A percentile compares a stretch with the other conserved stretches of the same genome.
phyloP scores from a whole-genome alignment of 2,113 vertebrate species.

The Orientallactaga bullata region DNA sequence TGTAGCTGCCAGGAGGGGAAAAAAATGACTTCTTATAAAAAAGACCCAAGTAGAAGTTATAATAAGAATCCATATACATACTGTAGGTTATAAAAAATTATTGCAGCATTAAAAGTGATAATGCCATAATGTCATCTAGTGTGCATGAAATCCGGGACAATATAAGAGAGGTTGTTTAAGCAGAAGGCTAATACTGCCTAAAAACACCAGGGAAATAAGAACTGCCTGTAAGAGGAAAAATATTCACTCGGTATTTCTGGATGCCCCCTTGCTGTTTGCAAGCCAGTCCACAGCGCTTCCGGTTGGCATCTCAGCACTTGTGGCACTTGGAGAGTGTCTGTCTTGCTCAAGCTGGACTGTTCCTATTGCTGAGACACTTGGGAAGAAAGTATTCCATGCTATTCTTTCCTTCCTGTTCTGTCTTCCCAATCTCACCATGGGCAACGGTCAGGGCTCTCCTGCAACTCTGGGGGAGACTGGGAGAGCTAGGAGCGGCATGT shows the following conservation, averaged over 20 bases:
- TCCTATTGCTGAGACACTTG: conserved; percentile 30
- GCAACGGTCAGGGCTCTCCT: not conserved
- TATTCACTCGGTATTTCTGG: conserved; percentile 16
- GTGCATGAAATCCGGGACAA: conserved; percentile 70
- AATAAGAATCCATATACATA: conserved; percentile 58
- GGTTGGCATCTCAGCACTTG: conserved; percentile 25
- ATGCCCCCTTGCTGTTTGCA: conserved; percentile 58
- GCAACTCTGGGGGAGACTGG: not conserved
- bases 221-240: conserved; percentile 27
- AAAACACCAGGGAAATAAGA: conserved; percentile 82
- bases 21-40: conserved; percentile 66
- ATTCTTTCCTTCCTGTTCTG: not conserved
- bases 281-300: conserved; percentile 21
- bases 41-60: conserved; percentile 65
- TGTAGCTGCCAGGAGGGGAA: conserved; percentile 62
- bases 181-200: conserved; percentile 64
- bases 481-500: not conserved
- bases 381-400: not conserved
- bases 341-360: conserved; percentile 33
- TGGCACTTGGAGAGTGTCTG: not conserved
- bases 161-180: conserved; percentile 72
- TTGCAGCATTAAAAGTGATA: conserved; percentile 64
- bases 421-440: not conserved
- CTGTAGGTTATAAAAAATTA: conserved; percentile 59
- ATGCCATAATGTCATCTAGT: conserved; percentile 3